Conservation (phyloP, 2,797 vertebrate genomes). For the Epinephelus malabaricus region DNA sequence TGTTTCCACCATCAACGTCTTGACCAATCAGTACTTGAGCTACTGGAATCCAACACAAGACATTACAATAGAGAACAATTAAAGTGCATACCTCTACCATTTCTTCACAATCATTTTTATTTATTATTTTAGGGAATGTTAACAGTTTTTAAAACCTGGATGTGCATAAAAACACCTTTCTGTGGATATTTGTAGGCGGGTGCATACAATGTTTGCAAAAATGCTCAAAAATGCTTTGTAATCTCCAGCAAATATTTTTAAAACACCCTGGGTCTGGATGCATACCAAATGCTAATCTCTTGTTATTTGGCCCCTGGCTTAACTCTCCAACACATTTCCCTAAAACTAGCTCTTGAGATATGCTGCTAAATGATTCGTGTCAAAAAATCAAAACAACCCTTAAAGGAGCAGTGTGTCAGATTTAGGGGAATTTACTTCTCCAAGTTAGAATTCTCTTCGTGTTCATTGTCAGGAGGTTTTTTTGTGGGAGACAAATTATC, state of each 20-base stretch:
- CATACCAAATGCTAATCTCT: conserved; percentile 1
- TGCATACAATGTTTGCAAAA: background rate
- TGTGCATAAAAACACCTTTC: background rate
- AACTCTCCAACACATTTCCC: background rate
- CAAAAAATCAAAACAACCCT: conserved; percentile 23
- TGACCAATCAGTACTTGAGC: conserved; percentile 4
- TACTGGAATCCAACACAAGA: background rate
- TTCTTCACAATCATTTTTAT: background rate
- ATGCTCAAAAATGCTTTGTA: background rate
- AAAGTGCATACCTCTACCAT: background rate
- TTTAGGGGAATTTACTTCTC: too few species aligned
- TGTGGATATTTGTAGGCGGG: background rate
- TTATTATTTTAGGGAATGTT: background rate
- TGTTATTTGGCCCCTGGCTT: background rate
- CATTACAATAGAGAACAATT: background rate
- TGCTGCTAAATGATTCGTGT: background rate
- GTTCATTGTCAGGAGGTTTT: too few species aligned
- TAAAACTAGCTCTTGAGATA: conserved; percentile 1
- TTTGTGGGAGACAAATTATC: too few species aligned
- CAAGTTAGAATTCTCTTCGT: too few species aligned
- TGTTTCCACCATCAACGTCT: conserved; percentile 20
- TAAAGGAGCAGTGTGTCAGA: too few species aligned
- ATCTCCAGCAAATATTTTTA: background rate
- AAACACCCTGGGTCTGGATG: background rate
- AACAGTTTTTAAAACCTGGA: background rate